Evolutionary conservation across 1,140 invertebrate species (phyloP).

Genomic region (Eumeta japonica): DNA sequence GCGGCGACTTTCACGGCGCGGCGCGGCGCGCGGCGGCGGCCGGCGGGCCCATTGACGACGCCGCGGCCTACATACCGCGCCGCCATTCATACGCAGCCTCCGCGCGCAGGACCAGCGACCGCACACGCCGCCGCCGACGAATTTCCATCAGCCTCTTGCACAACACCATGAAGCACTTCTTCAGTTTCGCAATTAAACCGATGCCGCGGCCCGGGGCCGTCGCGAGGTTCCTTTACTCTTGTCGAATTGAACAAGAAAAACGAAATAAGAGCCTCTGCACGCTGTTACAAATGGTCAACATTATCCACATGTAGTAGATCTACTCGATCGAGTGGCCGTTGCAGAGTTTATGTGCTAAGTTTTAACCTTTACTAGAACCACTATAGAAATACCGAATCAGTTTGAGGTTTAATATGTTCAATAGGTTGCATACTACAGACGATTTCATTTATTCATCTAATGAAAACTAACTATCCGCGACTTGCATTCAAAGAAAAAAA

Average conservation of each 20-base stretch:
- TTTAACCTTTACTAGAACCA: too few species aligned
- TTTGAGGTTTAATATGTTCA: too few species aligned
- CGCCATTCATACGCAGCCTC: constrained; percentile 50
- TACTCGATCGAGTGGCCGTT: too few species aligned
- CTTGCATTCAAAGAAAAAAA: too few species aligned
- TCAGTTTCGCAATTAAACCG: constrained; percentile 45
- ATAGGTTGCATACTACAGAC: too few species aligned
- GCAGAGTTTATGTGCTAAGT: too few species aligned
- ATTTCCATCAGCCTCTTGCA: constrained; percentile 45
- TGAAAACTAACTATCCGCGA: too few species aligned
- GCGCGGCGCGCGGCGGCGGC: constrained; percentile 41
- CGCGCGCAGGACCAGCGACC: constrained; percentile 35
- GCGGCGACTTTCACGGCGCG: constrained; percentile 51
- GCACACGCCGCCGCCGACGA: constrained; percentile 24
- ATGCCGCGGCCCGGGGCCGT: constrained; percentile 14
- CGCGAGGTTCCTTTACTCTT: constrained; percentile 45
- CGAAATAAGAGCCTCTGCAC: too few species aligned
- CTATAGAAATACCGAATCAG: too few species aligned
- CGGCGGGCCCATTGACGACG: constrained; percentile 52
- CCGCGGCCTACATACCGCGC: constrained; percentile 49
- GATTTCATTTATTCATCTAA: too few species aligned
- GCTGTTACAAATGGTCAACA: too few species aligned
- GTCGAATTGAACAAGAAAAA: constrained; percentile 57
- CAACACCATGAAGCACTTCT: constrained; percentile 40
- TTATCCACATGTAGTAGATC: too few species aligned